phyloP scores from a whole-genome alignment of 2,888 invertebrate species.

The Sarcophaga subvicina region DNA sequence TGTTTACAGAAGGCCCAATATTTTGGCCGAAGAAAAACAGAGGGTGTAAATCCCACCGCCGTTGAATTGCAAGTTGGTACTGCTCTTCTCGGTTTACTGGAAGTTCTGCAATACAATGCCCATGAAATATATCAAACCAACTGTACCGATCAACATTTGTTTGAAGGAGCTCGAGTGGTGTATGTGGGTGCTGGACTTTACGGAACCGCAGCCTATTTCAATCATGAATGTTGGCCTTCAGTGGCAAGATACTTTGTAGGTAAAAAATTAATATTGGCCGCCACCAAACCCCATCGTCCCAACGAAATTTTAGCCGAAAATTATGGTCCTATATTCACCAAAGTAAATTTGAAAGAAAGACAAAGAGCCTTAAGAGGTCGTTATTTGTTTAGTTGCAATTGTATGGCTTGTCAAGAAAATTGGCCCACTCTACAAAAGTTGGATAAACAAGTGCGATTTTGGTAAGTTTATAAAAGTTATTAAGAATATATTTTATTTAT shows the following conservation, averaged over 20 bases:
- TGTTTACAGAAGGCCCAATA: conserved; percentile 87
- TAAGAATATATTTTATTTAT: conserved; percentile 5
- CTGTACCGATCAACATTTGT: conserved; percentile 82
- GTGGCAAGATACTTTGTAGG: conserved; percentile 90
- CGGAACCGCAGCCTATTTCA: conserved; percentile 89
- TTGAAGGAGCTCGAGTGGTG: conserved; percentile 78
- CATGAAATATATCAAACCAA: conserved; percentile 91
- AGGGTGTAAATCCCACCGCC: conserved; percentile 82
- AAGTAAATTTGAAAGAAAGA: conserved; percentile 83
- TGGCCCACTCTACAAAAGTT: conserved; percentile 88
- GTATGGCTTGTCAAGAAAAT: conserved; percentile 87
- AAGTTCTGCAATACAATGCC: conserved; percentile 92
- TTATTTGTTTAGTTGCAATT: conserved; percentile 91
- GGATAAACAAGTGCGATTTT: conserved; percentile 81
- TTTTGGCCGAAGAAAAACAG: conserved; percentile 83
- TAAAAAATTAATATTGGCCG: conserved; percentile 87
- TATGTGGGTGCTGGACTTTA: conserved; percentile 87
- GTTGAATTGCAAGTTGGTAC: conserved; percentile 85
- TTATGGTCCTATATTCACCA: conserved; percentile 91
- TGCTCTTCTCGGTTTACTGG: conserved; percentile 87
- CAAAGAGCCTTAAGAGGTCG: conserved; percentile 86
- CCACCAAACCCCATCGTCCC: conserved; percentile 85
- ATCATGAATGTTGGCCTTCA: conserved; percentile 92
- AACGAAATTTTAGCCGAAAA: conserved; percentile 91
- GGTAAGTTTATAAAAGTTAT: conserved; percentile 70